A percentile compares a stretch with the other conserved stretches of the same genome.
Evolutionary conservation across 2,888 invertebrate species (phyloP).

Genomic region (Phyllotreta cruciferae): DNA sequence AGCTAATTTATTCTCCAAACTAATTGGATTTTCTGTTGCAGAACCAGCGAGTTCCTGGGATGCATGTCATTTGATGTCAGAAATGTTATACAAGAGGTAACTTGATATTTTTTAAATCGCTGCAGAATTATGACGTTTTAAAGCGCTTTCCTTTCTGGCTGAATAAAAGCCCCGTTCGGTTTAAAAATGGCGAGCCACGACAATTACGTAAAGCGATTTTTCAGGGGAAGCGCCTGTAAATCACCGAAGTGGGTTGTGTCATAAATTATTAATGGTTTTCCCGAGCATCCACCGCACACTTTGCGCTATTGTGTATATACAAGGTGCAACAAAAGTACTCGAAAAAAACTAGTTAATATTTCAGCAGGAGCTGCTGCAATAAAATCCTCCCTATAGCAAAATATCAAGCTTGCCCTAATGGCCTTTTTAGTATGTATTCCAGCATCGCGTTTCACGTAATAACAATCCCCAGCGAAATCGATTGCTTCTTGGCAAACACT

Average conservation of each 20-base stretch:
- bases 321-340: too few species aligned
- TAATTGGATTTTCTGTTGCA: slow-evolving; percentile 66
- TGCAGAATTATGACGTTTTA: not conserved
- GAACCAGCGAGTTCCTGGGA: slow-evolving; percentile 93
- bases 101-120: slow-evolving; percentile 41
- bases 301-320: too few species aligned
- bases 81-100: slow-evolving; percentile 78
- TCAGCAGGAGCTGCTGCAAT: too few species aligned
- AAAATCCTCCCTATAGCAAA: too few species aligned
- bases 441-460: not conserved
- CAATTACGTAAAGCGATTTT: slow-evolving; percentile 8
- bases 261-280: slow-evolving; percentile 19
- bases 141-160: not conserved
- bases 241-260: slow-evolving; percentile 13
- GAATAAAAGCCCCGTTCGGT: too few species aligned
- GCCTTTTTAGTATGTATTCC: not conserved
- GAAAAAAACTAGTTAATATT: too few species aligned
- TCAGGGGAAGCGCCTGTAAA: slow-evolving; percentile 13
- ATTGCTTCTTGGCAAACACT: not conserved
- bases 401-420: not conserved
- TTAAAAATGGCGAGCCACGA: not conserved
- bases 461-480: too few species aligned
- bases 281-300: slow-evolving; percentile 2
- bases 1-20: not conserved
- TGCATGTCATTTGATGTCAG: slow-evolving; percentile 91